Evolutionary conservation across 2,888 invertebrate species (phyloP), one percentile per base, ranked within the genome.

Genomic region (Netelia melanura): DNA sequence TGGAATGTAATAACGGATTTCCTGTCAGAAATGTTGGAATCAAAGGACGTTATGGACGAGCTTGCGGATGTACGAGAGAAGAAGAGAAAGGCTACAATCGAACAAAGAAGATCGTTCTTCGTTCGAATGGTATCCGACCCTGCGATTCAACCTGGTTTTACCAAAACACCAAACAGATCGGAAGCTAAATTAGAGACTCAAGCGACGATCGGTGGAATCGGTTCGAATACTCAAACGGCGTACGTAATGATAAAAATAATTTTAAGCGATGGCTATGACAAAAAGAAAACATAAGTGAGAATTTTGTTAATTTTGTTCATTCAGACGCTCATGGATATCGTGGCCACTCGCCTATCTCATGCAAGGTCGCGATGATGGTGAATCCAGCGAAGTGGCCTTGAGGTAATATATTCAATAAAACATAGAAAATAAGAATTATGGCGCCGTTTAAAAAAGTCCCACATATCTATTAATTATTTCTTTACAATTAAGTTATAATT

Each of bases 121-220:
- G 99, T 99, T 81, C 97, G 99, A 71, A 99, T 99, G 99, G 98
- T 98, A 86, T 98, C 98, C 93, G 99, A 99, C 95, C 98, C 99
- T 1, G 99, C 98, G 94, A 97, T 99, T 81, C 93, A 93, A 44
- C 93, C 93, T 11, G 93, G 93, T 56, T 93, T 93, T 68, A 93
- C 93, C 14, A 93, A 93, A 78, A 93, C 93, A 0, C 93, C 93
- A 6, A 93, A 93, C 88, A 90, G 92, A 84, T 88, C 91, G 3
- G 91, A 91, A n/a, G 87, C 89, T 0, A 93, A 93, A 81, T 88
- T 93, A 52, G 93, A 93, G 30, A 90, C 91, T 38, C 92, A 93
- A 83, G 89, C 92, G 9, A 93, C 93, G 9, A 92, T 93, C 72
- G 91, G 91, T 17, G 92, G 92, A 71, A 89, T 92, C 65, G 91